Evolutionary conservation across 30 jellyfish, hydroid and myxozoan species (phyloP).

Genomic region (Rhopilema esculentum): DNA sequence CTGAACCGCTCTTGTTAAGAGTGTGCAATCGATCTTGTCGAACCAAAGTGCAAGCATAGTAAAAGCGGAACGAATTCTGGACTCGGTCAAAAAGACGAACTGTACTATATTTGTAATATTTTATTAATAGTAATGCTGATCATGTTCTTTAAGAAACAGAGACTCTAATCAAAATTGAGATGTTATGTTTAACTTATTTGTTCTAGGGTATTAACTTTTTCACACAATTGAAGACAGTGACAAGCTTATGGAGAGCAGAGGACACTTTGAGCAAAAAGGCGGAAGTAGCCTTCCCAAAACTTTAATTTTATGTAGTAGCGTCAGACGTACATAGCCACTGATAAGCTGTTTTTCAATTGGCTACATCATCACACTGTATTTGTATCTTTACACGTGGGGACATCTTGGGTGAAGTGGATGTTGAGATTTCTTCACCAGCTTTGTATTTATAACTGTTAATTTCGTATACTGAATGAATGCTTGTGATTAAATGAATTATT

Average conservation of each 20-base stretch:
- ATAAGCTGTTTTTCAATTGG: too few relatives aligned
- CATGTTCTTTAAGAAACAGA: too few relatives aligned
- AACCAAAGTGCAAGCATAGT: too few relatives aligned
- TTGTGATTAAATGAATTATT: neutral
- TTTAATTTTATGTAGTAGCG: neutral
- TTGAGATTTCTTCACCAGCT: neutral
- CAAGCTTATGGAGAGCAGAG: constrained; percentile 96
- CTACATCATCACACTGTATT: too few relatives aligned
- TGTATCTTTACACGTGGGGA: neutral
- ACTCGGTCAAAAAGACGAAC: too few relatives aligned
- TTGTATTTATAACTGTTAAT: neutral
- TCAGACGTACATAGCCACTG: too few relatives aligned
- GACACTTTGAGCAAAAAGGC: constrained; percentile 93
- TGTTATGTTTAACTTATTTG: neutral
- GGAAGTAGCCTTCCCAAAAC: constrained; percentile 90
- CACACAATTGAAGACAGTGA: constrained; percentile 95
- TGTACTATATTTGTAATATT: too few relatives aligned
- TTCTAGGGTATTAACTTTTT: constrained; percentile 90
- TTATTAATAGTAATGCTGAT: too few relatives aligned
- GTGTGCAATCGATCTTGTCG: too few relatives aligned
- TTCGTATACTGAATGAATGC: neutral
- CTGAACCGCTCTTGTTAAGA: too few relatives aligned
- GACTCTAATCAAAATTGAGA: too few relatives aligned
- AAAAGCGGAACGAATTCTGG: too few relatives aligned
- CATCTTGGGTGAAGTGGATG: neutral